These are phyloP conservation scores for Oophaga sylvatica DNA, from an alignment of 2,797 vertebrate species.

Conservation along the genomic window DNA sequence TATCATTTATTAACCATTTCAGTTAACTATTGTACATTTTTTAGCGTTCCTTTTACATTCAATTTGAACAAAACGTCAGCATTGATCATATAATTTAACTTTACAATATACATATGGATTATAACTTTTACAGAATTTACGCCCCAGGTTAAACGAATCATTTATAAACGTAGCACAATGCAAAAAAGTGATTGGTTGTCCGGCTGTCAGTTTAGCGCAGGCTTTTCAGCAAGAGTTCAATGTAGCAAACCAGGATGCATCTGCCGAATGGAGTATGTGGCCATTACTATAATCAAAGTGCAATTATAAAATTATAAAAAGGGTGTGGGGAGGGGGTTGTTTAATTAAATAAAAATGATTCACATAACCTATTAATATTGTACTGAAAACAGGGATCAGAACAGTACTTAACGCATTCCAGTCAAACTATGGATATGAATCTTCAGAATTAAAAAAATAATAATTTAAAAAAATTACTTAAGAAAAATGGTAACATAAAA, in stretches of 20 bases:
- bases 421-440: too few relatives aligned
- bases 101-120: neutral
- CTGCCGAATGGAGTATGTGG: neutral
- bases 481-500: neutral
- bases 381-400: neutral
- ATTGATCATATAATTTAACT: neutral
- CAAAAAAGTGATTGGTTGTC: neutral
- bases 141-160: neutral
- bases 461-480: conserved; percentile 8
- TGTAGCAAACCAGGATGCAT: neutral
- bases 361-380: neutral
- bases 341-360: neutral
- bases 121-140: neutral
- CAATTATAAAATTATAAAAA: neutral
- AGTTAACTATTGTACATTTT: neutral
- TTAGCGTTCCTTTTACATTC: neutral
- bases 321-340: too few relatives aligned
- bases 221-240: neutral
- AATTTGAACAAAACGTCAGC: neutral
- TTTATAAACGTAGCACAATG: neutral
- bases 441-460: neutral
- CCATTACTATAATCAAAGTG: neutral
- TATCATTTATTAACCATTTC: neutral
- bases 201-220: too few relatives aligned
- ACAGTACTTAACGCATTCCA: neutral